Percentiles rank a stretch among this genome's conserved stretches.
Evolutionary conservation across 2,113 vertebrate genomes (phyloP).

Genomic region (Callopanchax toddi): DNA sequence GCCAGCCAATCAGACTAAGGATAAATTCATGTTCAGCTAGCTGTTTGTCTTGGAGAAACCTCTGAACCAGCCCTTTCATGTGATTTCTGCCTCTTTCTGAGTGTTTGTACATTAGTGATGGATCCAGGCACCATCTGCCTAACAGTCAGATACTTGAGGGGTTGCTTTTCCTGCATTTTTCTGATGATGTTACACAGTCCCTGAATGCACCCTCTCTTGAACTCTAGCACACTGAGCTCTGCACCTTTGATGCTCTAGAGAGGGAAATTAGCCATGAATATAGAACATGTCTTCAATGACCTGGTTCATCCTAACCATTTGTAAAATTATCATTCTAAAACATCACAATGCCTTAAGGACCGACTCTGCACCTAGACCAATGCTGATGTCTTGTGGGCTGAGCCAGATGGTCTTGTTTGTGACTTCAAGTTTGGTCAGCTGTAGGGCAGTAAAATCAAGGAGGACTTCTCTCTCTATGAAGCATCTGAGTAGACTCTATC

Average conservation of each 20-base stretch:
- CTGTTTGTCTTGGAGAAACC: constrained; percentile 3
- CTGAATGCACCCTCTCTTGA: not conserved
- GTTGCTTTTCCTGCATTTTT: not conserved
- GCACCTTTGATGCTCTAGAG: not conserved
- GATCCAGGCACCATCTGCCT: not conserved
- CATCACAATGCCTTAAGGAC: not conserved
- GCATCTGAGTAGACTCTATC: not conserved
- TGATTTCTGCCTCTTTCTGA: not conserved
- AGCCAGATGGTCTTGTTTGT: not conserved
- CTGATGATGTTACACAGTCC: not conserved
- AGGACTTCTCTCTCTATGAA: not conserved
- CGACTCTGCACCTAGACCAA: not conserved
- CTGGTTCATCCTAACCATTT: not conserved
- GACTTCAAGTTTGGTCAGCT: not conserved
- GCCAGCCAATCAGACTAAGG: not conserved
- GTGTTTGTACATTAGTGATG: not conserved
- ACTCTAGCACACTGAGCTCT: constrained; percentile 1
- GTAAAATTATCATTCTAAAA: not conserved
- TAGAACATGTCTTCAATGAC: not conserved
- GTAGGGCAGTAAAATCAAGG: not conserved
- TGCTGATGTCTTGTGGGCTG: not conserved
- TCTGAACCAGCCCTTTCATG: constrained; percentile 1
- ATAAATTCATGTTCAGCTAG: not conserved
- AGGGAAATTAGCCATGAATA: not conserved
- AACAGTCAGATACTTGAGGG: not conserved